phyloP scores from a whole-genome alignment of 2,888 invertebrate species.

The Papilio protenor region DNA sequence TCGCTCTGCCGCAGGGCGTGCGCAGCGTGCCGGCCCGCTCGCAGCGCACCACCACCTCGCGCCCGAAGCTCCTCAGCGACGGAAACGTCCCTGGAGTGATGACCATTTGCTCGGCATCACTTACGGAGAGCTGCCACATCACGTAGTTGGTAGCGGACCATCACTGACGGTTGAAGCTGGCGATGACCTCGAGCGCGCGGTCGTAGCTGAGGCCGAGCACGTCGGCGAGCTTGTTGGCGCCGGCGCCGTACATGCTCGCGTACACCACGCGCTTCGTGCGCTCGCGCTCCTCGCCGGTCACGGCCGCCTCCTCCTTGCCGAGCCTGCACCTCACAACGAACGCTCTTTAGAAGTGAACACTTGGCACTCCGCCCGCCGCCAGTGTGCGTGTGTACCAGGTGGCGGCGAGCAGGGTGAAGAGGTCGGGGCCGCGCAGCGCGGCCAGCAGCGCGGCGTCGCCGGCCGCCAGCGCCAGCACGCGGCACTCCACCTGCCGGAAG shows the following conservation, averaged over 20 bases:
- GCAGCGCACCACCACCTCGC: conserved; percentile 60
- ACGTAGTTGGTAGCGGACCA: neutral
- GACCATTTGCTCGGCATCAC: neutral
- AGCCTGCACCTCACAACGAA: conserved; percentile 58
- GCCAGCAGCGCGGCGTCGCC: conserved; percentile 61
- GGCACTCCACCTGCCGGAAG: conserved; percentile 80
- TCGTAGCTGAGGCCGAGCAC: conserved; percentile 65
- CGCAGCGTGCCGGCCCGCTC: conserved; percentile 57
- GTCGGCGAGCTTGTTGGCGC: conserved; percentile 70
- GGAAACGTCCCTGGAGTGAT: conserved; percentile 70
- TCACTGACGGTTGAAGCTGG: conserved; percentile 71
- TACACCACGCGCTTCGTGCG: conserved; percentile 81
- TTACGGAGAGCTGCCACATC: neutral
- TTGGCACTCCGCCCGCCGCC: too few relatives aligned
- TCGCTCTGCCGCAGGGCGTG: conserved; percentile 66
- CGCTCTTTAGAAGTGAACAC: neutral
- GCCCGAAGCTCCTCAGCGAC: conserved; percentile 67
- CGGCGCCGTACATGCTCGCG: conserved; percentile 81
- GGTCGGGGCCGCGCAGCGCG: conserved; percentile 63
- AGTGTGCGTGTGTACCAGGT: conserved; percentile 61
- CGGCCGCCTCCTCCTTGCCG: conserved; percentile 56
- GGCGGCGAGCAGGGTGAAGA: conserved; percentile 72
- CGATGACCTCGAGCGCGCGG: conserved; percentile 62
- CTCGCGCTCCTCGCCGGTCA: conserved; percentile 68
- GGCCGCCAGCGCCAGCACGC: conserved; percentile 77